A percentile compares a stretch with the other conserved stretches of the same genome.
Evolutionary conservation across 2,888 invertebrate genomes (phyloP).

Genomic region (Schizaphis graminum): DNA sequence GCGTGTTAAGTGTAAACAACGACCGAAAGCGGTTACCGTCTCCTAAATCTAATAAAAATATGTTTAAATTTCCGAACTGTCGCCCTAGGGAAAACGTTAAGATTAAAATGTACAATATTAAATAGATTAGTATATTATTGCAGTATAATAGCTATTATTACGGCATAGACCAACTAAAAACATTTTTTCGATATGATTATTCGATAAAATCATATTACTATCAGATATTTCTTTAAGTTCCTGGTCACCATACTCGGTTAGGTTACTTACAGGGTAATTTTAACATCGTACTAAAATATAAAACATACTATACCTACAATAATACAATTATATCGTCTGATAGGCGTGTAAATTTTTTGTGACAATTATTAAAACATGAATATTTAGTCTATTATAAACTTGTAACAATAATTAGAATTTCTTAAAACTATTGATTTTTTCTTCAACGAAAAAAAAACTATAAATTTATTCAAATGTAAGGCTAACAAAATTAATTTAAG

Average conservation of each 20-base stretch:
- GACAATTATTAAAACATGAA: background rate
- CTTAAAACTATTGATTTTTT: background rate
- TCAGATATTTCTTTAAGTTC: background rate
- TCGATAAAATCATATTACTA: background rate
- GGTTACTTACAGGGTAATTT: background rate
- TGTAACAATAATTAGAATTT: background rate
- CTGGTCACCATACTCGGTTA: background rate
- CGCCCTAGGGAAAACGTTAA: background rate
- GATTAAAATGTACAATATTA: background rate
- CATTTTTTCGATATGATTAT: background rate
- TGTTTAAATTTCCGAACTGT: background rate
- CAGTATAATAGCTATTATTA: background rate
- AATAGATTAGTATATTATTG: background rate
- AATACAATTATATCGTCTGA: background rate
- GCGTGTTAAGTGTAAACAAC: slow-evolving; percentile 9
- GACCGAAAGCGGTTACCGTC: background rate
- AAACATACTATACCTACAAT: background rate
- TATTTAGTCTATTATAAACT: background rate
- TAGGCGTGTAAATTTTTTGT: background rate
- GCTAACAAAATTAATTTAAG: background rate
- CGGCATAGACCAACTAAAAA: background rate
- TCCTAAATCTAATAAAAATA: background rate
- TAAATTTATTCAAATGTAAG: background rate
- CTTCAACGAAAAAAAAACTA: background rate
- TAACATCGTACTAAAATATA: background rate